phyloP scores from a whole-genome alignment of 2,888 invertebrate genomes.

The Eupithecia subfuscata region DNA sequence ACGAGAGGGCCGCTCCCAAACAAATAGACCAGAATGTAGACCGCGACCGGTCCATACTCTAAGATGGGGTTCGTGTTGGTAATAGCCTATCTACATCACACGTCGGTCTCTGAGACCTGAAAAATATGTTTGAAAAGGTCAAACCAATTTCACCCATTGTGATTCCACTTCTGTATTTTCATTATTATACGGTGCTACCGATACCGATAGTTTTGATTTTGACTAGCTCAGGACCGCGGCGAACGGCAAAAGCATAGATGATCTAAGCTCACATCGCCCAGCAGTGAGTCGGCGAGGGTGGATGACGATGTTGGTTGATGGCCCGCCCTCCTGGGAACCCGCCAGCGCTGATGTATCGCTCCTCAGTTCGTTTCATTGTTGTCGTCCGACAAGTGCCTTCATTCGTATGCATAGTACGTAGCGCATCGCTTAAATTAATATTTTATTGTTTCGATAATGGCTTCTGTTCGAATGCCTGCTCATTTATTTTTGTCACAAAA shows the following conservation, averaged over 20 bases:
- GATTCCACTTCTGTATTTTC: not conserved
- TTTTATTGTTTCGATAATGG: constrained; percentile 71
- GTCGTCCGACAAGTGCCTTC: not conserved
- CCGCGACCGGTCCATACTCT: not conserved
- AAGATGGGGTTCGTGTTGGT: not conserved
- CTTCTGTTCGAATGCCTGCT: constrained; percentile 33
- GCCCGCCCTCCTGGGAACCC: not conserved
- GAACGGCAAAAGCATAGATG: not conserved
- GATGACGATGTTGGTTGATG: too few relatives aligned
- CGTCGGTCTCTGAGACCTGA: not conserved
- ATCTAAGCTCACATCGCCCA: not conserved
- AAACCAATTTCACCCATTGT: not conserved
- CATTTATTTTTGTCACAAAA: constrained; percentile 14
- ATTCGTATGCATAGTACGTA: constrained; percentile 49
- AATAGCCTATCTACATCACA: not conserved
- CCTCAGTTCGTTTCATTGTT: constrained; percentile 10
- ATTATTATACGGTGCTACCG: not conserved
- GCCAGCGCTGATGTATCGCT: constrained; percentile 8
- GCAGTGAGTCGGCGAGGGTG: too few relatives aligned
- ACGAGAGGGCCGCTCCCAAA: not conserved
- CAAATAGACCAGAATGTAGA: not conserved
- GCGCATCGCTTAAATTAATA: constrained; percentile 58
- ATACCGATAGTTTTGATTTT: too few relatives aligned
- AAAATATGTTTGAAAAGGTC: not conserved
- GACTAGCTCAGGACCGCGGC: not conserved